Evolutionary conservation across 2,888 invertebrate species (phyloP), one percentile per base, ranked within the genome.

Genomic region (Erynnis tages): DNA sequence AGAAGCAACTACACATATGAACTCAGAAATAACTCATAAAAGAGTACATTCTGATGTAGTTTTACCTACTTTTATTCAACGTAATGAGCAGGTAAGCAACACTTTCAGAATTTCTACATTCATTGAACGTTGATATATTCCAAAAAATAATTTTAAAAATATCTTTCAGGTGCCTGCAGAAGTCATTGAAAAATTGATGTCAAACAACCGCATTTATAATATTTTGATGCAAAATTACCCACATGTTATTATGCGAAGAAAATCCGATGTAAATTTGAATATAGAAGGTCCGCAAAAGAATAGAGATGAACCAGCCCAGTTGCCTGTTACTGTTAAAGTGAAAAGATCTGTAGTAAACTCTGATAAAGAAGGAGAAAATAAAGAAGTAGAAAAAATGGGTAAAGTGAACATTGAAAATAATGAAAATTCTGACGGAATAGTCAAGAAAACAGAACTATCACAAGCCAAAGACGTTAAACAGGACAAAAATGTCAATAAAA

Each of bases 31-130:
- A 34, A 63, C 71, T 0, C 73, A 66, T 2, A 79, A 80, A 44
- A 77, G 84, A 55, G 85, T 90, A 63, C 90, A 92, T 67, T 95
- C 95, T 4, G 92, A 93, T 57, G 91, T 96, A 38, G 93, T 94
- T 76, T 79, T 96, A 54, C 96, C 96, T 1, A 96, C 96, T 0
- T 96, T 93, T 76, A 89, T 95, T 46, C 92, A 91, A 63, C 91
- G 92, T 65, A 92, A 93, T 63, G 94, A 94, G 79, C 93, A 92
- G 87, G 93, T 93, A 78, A 58, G n/a, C n/a, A n/a, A n/a, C n/a
- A n/a, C n/a, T n/a, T n/a, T n/a, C n/a, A n/a, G n/a, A n/a, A n/a
- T n/a, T n/a, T n/a, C n/a, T n/a, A n/a, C n/a, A n/a, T n/a, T n/a
- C n/a, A n/a, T n/a, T n/a, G n/a, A n/a, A n/a, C n/a, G n/a, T n/a